Evolutionary conservation across 2,888 invertebrate genomes (phyloP), one percentile per base, ranked within the genome.

Genomic region (Ophion obscuratus): DNA sequence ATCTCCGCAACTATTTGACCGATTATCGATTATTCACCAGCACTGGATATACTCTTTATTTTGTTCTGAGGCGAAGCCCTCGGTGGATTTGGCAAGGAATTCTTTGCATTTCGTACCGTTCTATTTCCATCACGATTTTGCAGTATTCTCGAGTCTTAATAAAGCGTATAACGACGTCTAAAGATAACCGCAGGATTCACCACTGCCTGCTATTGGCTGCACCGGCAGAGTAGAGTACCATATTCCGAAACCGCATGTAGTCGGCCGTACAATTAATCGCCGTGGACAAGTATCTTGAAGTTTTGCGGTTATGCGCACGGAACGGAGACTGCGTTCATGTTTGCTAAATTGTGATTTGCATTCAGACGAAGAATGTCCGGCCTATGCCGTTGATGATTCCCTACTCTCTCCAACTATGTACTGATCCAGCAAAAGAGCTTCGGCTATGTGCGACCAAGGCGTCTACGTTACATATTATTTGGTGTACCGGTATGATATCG

Each of bases 281-380:
- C 81, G 77, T 31, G 62, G 79, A 57, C 73, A 83, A 53, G 53
- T 53, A 53, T 66, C 83, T 83, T 71, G 71, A 73, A 79, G 83
- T 53, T 78, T 71, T 79, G 83, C 66, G 83, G 83, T 78, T 73
- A 64, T 27, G 64, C 79, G 53, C 74, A 24, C 44, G 53, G 64
- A 44, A 71, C 61, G 24, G 61, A 20, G 59, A 61, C 20, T 20
- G 2, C 53, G 11, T 53, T 53, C 53, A 14, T 53, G 2, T 53
- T 53, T 53, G 53, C 53, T 53, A 53, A 53, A 53, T 53, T 53
- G 14, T 53, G 53, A 53, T 53, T 53, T 53, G 53, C 53, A 53
- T 53, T 53, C 53, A 5, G 17, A 53, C 53, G 53, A 53, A 53
- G 53, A 53, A 53, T 53, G 53, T 53, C 17, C 53, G 17, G 11